These are phyloP conservation scores for Trachops cirrhosus DNA, from an alignment of 2,797 vertebrate genomes.

Conservation along the genomic window DNA sequence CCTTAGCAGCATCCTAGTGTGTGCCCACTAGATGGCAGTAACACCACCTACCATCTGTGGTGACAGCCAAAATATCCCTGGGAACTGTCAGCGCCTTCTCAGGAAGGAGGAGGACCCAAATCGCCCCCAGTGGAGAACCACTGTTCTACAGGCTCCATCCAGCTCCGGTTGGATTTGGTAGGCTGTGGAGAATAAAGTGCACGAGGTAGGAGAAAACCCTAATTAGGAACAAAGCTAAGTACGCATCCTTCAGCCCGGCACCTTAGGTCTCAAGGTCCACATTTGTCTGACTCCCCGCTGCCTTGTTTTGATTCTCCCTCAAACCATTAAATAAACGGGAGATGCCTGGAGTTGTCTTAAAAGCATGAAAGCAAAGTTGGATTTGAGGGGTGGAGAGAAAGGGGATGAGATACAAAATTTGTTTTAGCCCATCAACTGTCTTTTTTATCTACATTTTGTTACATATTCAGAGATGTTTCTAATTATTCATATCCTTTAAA, in stretches of 20 bases:
- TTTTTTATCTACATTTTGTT: fast-evolving
- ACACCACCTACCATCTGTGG: background rate
- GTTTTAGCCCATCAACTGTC: background rate
- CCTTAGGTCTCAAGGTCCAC: background rate
- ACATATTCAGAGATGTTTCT: background rate
- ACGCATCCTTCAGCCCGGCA: fast-evolving
- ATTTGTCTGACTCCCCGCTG: background rate
- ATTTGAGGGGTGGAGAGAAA: background rate
- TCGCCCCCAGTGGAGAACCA: background rate
- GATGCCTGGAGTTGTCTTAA: background rate
- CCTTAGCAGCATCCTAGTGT: background rate
- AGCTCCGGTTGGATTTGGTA: background rate
- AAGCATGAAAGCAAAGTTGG: background rate
- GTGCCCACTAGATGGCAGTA: background rate
- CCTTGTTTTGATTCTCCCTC: background rate
- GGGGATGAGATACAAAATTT: background rate
- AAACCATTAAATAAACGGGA: background rate
- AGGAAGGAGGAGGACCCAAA: background rate
- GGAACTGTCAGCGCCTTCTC: background rate
- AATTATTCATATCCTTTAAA: background rate
- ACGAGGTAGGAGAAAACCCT: background rate
- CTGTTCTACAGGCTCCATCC: background rate
- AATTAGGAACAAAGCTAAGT: background rate
- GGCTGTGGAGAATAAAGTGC: background rate
- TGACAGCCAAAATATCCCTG: background rate